phyloP scores from a whole-genome alignment of 2,113 vertebrate species.

The human region DNA sequence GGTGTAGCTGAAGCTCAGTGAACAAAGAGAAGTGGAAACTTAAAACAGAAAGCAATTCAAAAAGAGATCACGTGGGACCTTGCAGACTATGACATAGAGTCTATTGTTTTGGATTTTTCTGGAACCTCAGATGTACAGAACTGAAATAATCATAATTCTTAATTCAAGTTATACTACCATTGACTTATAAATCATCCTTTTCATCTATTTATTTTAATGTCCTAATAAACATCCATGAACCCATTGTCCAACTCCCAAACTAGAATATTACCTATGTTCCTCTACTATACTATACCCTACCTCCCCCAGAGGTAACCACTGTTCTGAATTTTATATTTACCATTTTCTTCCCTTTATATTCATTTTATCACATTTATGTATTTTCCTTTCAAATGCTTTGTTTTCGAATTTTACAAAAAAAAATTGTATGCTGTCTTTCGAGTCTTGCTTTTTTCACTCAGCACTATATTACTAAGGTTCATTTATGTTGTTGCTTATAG shows the following conservation, averaged over 20 bases:
- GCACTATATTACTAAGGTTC: background rate
- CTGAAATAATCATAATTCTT: slow-evolving; percentile 44
- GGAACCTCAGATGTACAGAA: background rate
- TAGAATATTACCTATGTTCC: background rate
- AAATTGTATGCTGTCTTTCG: background rate
- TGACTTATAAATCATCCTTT: background rate
- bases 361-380: background rate
- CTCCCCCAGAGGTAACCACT: background rate
- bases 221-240: background rate
- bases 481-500: background rate
- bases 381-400: background rate
- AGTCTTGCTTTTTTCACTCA: background rate
- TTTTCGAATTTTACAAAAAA: background rate
- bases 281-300: background rate
- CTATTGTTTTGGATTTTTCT: slow-evolving; percentile 8
- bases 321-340: background rate
- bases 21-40: background rate
- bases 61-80: background rate
- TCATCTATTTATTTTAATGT: background rate
- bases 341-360: background rate
- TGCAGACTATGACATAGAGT: background rate
- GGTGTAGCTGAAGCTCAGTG: background rate
- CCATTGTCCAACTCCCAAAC: background rate
- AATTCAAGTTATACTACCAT: background rate
- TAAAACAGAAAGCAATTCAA: background rate